Conservation (phyloP, 2,113 vertebrate species). For the Hemiscyllium ocellatum region DNA sequence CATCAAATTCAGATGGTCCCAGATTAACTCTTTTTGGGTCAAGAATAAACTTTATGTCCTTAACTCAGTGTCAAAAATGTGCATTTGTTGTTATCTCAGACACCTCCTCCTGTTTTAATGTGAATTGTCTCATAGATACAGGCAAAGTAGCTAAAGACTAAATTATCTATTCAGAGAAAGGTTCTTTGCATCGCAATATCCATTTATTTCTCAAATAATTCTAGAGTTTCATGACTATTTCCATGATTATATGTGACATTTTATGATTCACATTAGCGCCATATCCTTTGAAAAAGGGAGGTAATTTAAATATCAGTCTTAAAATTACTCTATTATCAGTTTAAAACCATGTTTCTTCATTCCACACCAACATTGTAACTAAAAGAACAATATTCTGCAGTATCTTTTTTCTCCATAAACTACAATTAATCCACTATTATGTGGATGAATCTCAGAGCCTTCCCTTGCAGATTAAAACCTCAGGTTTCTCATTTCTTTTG, state of each 20-base stretch:
- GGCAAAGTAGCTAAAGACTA: not conserved
- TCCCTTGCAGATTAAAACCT: no score
- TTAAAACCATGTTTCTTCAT: not conserved
- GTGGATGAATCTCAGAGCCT: no score
- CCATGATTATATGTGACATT: not conserved
- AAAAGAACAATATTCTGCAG: not conserved
- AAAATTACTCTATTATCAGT: not conserved
- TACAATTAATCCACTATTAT: not conserved
- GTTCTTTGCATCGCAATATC: not conserved
- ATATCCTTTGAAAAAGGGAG: not conserved
- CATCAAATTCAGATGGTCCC: no score
- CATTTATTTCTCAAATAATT: not conserved
- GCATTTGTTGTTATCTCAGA: not conserved
- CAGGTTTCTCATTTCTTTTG: not conserved
- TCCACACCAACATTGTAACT: not conserved
- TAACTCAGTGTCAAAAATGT: not conserved
- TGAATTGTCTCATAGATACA: not conserved
- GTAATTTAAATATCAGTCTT: not conserved
- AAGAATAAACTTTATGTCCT: not conserved
- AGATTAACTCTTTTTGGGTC: not conserved
- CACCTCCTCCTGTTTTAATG: not conserved
- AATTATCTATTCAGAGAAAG: not conserved
- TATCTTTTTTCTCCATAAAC: not conserved
- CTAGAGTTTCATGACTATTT: not conserved
- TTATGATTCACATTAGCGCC: not conserved